These are phyloP conservation scores for Butorides virescens DNA, from an alignment of 2,113 vertebrate species.

Conservation along the genomic window DNA sequence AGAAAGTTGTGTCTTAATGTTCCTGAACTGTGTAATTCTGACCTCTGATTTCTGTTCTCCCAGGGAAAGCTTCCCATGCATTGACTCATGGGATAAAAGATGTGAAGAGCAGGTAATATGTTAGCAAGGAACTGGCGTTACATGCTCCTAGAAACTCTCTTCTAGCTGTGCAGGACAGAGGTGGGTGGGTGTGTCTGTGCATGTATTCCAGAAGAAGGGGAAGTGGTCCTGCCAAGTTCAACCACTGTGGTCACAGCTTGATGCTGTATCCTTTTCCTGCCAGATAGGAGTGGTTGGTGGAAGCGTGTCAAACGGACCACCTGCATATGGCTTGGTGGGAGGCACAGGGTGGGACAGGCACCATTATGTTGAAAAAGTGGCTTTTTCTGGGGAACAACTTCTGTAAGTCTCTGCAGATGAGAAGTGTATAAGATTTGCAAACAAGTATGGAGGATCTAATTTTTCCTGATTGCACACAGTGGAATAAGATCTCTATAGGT, in stretches of 20 bases:
- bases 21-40: not conserved
- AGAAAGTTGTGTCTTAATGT: not conserved
- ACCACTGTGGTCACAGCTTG: accelerated
- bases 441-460: not conserved
- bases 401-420: not conserved
- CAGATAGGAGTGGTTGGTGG: not conserved
- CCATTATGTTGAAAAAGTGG: not conserved
- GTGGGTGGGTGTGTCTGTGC: not conserved
- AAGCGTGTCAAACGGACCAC: not conserved
- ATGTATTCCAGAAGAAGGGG: not conserved
- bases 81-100: not conserved
- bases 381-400: not conserved
- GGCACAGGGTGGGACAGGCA: not conserved
- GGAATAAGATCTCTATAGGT: not conserved
- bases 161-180: not conserved
- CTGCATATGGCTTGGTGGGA: too few species aligned
- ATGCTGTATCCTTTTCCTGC: not conserved
- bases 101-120: not conserved
- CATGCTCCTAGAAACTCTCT: not conserved
- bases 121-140: not conserved
- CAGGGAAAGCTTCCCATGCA: not conserved
- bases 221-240: not conserved
- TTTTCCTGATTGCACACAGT: not conserved
- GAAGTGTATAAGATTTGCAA: not conserved
- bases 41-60: not conserved